Conservation (phyloP, 2,113 vertebrate species). For the Etheostoma spectabile region DNA sequence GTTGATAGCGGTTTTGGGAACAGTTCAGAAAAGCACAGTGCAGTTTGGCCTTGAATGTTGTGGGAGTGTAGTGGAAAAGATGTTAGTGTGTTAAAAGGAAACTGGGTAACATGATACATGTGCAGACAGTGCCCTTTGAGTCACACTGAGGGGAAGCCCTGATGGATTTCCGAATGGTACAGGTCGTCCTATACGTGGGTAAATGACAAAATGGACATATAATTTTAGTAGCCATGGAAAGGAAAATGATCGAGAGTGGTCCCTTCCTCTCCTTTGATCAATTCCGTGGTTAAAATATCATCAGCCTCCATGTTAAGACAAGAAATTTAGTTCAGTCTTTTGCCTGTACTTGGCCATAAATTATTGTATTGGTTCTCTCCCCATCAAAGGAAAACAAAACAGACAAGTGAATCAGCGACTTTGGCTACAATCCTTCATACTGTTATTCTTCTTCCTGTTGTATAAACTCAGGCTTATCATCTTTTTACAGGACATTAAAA, state of each 20-base stretch:
- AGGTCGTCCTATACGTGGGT: neutral
- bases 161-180: neutral
- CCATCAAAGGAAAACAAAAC: neutral
- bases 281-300: neutral
- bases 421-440: neutral
- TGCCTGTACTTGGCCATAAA: neutral
- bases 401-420: constrained; percentile 53
- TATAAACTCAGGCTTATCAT: neutral
- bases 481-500: neutral
- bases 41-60: constrained; percentile 52
- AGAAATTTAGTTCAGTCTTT: neutral
- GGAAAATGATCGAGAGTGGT: neutral
- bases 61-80: constrained; percentile 18
- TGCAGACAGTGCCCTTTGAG: constrained; percentile 22
- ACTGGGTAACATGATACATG: neutral
- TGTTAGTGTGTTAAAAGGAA: constrained; percentile 44
- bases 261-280: neutral
- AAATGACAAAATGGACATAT: neutral
- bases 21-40: neutral
- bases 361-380: constrained; percentile 11
- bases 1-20: constrained; percentile 50
- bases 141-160: constrained; percentile 11
- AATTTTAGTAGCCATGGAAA: neutral
- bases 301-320: neutral
- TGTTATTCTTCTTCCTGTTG: constrained; percentile 17